These are phyloP conservation scores for Prolemur simus DNA, from an alignment of 2,113 vertebrate genomes.

Conservation along the genomic window DNA sequence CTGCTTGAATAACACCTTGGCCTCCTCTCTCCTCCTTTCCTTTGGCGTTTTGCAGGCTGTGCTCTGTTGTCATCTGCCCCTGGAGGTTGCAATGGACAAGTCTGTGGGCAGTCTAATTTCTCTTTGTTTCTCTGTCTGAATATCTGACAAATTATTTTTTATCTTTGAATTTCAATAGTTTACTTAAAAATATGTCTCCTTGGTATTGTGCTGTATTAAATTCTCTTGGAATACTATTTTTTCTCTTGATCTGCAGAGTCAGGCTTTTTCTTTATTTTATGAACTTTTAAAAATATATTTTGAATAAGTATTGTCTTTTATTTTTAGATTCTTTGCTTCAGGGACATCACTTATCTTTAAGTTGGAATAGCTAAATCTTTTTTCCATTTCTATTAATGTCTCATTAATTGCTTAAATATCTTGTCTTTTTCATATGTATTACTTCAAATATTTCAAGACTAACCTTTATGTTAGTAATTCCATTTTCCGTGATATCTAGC, in stretches of 20 bases:
- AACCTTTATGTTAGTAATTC: background rate
- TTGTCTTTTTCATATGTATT: background rate
- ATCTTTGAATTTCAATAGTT: background rate
- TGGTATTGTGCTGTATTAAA: background rate
- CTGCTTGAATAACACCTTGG: background rate
- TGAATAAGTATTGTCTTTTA: background rate
- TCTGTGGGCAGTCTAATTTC: background rate
- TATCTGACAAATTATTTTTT: background rate
- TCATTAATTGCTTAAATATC: background rate
- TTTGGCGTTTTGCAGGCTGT: background rate
- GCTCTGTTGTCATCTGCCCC: background rate
- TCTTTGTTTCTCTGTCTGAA: background rate
- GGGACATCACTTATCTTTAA: background rate
- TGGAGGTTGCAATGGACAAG: background rate
- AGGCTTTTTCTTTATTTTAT: background rate
- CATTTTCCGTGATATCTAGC: background rate
- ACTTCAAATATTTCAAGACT: background rate
- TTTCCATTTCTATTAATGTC: background rate
- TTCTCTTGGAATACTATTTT: background rate
- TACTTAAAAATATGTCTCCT: background rate
- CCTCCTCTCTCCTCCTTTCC: background rate
- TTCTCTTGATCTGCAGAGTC: background rate
- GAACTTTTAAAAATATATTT: background rate
- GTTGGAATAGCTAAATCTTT: background rate
- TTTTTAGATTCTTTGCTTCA: slow-evolving; percentile 4